Evolutionary conservation across 92 coral and sea anemone species (phyloP), one percentile per base, ranked within the genome.

Genomic region (Chrysogorgia sp.): DNA sequence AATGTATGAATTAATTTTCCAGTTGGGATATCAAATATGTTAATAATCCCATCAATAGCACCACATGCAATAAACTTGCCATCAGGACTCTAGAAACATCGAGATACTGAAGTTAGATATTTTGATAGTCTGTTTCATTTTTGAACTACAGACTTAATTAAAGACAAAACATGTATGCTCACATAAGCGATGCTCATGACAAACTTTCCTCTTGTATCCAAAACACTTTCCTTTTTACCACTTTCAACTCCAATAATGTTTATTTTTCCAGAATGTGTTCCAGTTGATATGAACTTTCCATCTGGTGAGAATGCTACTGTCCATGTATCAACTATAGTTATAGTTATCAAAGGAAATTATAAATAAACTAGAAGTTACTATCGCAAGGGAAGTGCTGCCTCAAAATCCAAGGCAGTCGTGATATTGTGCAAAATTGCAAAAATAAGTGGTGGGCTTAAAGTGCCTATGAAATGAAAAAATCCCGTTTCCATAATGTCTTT

Each of bases 121-220:
- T n/a, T n/a, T n/a, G n/a, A n/a, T n/a, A n/a, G n/a, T n/a, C n/a
- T n/a, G n/a, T n/a, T n/a, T n/a, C n/a, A n/a, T n/a, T n/a, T n/a
- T n/a, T n/a, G n/a, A n/a, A n/a, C n/a, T n/a, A n/a, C n/a, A n/a
- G n/a, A n/a, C n/a, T n/a, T n/a, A n/a, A n/a, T 17, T 8, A 43
- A 43, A 43, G 50, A 8, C 50, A 43, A 43, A 43, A 43, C 50
- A 43, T 43, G 8, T 7, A 7, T 10, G 83, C 98, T 77, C 85
- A 96, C 99, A 89, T 96, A 96, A 80, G 99, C 99, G 82, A 96
- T 91, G 67, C 99, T 96, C 99, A 96, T 96, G 23, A 96, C 90
- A 61, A 96, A 96, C 77, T 96, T 96, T 56, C 99, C 99, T 85
- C 99, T 89, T 79, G 99, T 96, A 63, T 96, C 99, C 66, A 96